A percentile compares a stretch with the other conserved stretches of the same genome.
phyloP scores from a whole-genome alignment of 2,113 vertebrate species.

The Ornithorhynchus anatinus region DNA sequence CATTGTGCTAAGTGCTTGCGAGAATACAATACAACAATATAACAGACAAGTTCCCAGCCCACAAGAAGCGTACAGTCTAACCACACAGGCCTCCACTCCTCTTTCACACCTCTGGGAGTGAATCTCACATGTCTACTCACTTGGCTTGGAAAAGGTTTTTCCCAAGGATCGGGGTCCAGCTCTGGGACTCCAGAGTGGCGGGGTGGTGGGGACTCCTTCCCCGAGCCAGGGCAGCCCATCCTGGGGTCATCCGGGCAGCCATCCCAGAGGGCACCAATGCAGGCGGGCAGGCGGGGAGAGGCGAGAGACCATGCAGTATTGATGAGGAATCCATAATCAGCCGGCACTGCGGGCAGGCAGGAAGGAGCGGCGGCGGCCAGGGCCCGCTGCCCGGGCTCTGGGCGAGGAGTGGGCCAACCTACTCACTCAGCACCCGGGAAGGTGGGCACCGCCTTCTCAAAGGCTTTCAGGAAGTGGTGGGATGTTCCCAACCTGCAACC shows the following conservation, averaged over 20 bases:
- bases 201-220: background rate
- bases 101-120: background rate
- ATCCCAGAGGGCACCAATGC: background rate
- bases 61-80: no score
- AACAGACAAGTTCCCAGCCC: no score
- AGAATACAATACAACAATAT: no score
- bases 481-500: no score
- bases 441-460: background rate
- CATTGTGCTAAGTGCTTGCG: no score
- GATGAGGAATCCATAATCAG: conserved; percentile 6
- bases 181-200: no score
- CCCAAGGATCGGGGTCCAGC: background rate
- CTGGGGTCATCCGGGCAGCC: no score
- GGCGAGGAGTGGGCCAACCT: background rate
- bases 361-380: background rate
- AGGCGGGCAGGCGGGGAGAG: background rate
- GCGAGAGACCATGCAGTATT: background rate
- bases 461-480: no score
- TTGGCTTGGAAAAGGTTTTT: background rate
- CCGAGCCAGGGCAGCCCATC: no score
- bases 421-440: background rate
- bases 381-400: background rate
- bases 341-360: background rate
- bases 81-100: no score
- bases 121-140: background rate